Conservation (phyloP, 2,797 vertebrate genomes). For the Helarctos malayanus region DNA sequence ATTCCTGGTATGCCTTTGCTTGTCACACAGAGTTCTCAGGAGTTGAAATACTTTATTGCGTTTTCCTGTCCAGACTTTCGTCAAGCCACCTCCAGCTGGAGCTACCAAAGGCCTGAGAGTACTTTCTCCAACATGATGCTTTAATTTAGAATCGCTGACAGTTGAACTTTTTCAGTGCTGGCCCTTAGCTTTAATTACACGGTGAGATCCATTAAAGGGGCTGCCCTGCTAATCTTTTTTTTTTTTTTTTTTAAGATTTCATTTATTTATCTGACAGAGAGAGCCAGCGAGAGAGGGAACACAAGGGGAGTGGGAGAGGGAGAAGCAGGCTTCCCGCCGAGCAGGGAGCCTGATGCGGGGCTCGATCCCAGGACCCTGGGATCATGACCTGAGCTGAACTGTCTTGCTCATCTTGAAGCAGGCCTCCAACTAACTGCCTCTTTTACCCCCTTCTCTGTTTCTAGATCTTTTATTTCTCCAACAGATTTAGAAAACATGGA, state of each 20-base stretch:
- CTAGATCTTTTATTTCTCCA: background rate
- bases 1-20: background rate
- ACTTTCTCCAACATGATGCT: background rate
- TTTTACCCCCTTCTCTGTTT: background rate
- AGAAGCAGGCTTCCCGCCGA: too few relatives aligned
- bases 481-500: constrained; percentile 26
- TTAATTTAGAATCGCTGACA: constrained; percentile 30
- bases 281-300: too few relatives aligned
- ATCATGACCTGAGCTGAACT: too few relatives aligned
- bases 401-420: background rate
- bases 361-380: too few relatives aligned
- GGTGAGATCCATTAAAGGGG: background rate
- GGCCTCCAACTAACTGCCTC: background rate
- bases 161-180: background rate
- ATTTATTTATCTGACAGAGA: too few relatives aligned
- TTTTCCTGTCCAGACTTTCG: background rate
- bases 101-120: background rate
- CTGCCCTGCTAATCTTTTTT: background rate
- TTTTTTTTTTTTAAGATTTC: too few relatives aligned
- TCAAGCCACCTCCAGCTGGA: background rate
- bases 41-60: background rate
- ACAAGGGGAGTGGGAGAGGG: too few relatives aligned
- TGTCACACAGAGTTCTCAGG: background rate
- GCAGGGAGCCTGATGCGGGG: too few relatives aligned
- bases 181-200: background rate